Conservation (phyloP, 2,113 vertebrate species). For the Marmota flaviventris region DNA sequence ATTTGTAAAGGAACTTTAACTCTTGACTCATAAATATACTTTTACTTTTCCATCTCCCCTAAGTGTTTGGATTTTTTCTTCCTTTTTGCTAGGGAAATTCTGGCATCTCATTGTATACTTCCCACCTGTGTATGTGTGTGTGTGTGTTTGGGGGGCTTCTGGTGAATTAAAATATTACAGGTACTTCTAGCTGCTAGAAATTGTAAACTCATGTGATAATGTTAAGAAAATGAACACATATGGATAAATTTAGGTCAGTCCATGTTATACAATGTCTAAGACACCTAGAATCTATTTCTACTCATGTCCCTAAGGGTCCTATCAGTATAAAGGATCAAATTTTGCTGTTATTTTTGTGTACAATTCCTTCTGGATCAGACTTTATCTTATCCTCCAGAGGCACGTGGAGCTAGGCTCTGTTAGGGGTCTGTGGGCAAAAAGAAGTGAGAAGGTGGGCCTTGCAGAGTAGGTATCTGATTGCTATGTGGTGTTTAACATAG, state of each 20-base stretch:
- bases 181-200: background rate
- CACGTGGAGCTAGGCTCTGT: background rate
- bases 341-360: background rate
- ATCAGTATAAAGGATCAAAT: background rate
- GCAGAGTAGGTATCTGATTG: background rate
- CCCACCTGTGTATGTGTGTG: no score
- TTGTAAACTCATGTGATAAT: background rate
- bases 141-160: background rate
- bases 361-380: background rate
- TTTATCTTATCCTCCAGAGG: background rate
- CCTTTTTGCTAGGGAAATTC: background rate
- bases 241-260: background rate
- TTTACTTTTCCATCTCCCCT: background rate
- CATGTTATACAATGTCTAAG: background rate
- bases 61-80: conserved; percentile 1
- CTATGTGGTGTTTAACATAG: background rate
- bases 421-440: background rate
- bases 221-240: background rate
- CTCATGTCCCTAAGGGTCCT: background rate
- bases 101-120: background rate
- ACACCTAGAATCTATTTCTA: background rate
- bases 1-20: background rate
- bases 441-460: background rate
- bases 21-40: background rate
- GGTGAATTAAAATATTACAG: background rate